phyloP scores from a whole-genome alignment of 2,797 vertebrate species.

The Sebastes matsubarae region DNA sequence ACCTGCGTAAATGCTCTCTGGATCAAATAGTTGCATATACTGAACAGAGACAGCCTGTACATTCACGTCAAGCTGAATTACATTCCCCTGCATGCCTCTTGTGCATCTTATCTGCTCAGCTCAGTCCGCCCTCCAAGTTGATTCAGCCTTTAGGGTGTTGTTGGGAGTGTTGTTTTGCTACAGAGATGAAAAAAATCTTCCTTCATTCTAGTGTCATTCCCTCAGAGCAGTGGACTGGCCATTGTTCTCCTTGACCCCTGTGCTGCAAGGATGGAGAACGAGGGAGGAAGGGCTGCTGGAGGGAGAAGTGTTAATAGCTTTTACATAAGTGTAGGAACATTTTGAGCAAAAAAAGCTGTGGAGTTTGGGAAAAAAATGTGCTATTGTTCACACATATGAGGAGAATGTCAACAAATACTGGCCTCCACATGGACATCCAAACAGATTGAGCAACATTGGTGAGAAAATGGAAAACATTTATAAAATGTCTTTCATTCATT shows the following conservation, averaged over 20 bases:
- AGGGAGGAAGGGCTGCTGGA: constrained; percentile 14
- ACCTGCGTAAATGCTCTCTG: neutral
- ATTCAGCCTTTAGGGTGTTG: constrained; percentile 30
- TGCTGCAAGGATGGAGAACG: constrained; percentile 15
- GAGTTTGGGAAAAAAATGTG: neutral
- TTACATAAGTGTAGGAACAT: constrained; percentile 39
- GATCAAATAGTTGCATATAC: neutral
- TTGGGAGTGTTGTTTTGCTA: constrained; percentile 32
- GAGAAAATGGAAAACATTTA: neutral
- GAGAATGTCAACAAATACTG: neutral
- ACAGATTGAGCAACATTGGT: neutral
- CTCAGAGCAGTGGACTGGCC: constrained; percentile 16
- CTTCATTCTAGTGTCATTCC: constrained; percentile 9
- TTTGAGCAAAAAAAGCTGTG: neutral
- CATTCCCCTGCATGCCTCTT: neutral
- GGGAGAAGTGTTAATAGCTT: constrained; percentile 33
- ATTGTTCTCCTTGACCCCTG: constrained; percentile 66
- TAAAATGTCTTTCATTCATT: neutral
- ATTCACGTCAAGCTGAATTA: constrained; percentile 6
- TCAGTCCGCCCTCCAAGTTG: constrained; percentile 1
- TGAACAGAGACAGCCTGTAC: constrained; percentile 10
- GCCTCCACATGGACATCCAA: neutral
- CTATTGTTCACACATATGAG: neutral
- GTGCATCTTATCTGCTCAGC: constrained; percentile 24
- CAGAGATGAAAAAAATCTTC: neutral